These are phyloP conservation scores for Platerodrilus igneus DNA, from an alignment of 2,888 invertebrate species.

Conservation along the genomic window DNA sequence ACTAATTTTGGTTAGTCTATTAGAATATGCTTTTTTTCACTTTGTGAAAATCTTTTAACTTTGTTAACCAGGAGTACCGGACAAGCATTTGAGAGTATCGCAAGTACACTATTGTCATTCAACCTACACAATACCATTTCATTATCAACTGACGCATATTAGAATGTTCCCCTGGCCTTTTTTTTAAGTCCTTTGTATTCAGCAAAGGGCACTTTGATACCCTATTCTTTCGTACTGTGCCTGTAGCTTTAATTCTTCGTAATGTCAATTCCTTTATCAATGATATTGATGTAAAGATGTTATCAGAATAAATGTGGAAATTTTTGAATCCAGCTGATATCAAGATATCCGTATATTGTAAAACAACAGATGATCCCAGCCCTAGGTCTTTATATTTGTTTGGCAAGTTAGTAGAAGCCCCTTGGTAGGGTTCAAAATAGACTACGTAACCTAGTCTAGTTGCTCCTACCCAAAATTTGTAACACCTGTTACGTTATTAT, in stretches of 20 bases:
- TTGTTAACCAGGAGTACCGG: no score
- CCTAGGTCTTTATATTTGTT: slow-evolving; percentile 13
- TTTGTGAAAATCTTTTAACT: no score
- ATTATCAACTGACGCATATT: no score
- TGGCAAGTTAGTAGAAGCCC: slow-evolving; percentile 9
- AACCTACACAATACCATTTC: no score
- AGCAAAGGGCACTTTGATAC: slow-evolving; percentile 5
- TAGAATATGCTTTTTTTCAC: no score
- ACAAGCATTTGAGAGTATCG: no score
- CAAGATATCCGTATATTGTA: slow-evolving; percentile 12
- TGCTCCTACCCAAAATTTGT: no score
- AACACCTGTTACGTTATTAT: no score
- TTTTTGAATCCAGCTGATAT: not conserved
- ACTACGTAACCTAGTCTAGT: no score
- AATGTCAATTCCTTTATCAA: slow-evolving; percentile 9
- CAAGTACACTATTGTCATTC: no score
- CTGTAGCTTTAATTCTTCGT: slow-evolving; percentile 12
- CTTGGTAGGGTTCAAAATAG: slow-evolving; percentile 15
- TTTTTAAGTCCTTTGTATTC: slow-evolving; percentile 5
- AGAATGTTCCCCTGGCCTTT: not conserved
- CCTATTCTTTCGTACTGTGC: slow-evolving; percentile 13
- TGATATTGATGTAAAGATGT: slow-evolving; percentile 10
- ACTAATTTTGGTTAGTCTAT: no score
- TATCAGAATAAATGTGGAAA: slow-evolving; percentile 13
- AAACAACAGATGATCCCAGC: slow-evolving; percentile 13